These are phyloP conservation scores for Jacana jacana DNA, from an alignment of 2,113 vertebrate genomes.

Conservation along the genomic window DNA sequence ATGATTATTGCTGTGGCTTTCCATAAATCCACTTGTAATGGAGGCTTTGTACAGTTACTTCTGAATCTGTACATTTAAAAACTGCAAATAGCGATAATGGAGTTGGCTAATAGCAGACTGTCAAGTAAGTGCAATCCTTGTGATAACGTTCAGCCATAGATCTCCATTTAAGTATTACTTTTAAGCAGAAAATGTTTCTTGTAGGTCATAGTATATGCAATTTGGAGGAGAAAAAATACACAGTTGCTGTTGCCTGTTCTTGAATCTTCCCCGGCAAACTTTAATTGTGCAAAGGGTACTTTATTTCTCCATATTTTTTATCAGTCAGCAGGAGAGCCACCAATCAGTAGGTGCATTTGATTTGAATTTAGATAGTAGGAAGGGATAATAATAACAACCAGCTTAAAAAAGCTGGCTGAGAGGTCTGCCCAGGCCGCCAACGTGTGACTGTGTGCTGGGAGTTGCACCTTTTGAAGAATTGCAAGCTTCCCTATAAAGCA, in stretches of 20 bases:
- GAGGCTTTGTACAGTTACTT: conserved; percentile 66
- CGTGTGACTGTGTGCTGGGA: not conserved
- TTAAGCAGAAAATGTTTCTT: conserved; percentile 58
- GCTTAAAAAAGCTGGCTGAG: not conserved
- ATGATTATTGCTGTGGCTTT: conserved; percentile 69
- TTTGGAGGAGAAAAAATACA: not conserved
- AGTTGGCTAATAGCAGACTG: conserved; percentile 68
- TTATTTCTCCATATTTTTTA: not conserved
- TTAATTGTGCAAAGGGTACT: not conserved
- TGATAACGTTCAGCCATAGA: conserved; percentile 56
- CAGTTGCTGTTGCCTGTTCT: not conserved
- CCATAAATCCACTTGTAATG: conserved; percentile 70
- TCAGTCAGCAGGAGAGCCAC: not conserved
- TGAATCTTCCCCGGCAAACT: conserved; percentile 19
- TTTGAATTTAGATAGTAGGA: conserved; percentile 14
- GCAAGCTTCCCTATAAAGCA: not conserved
- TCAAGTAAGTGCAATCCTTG: conserved; percentile 63
- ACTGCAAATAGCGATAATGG: conserved; percentile 67
- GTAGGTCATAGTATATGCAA: conserved; percentile 33
- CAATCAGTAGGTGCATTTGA: not conserved
- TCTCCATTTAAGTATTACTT: conserved; percentile 64
- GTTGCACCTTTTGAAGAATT: not conserved
- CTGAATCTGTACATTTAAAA: conserved; percentile 70
- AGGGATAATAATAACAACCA: not conserved
- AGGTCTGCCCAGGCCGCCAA: not conserved